Evolutionary conservation across 1,140 invertebrate genomes (phyloP).

Genomic region (Hetaerina americana): DNA sequence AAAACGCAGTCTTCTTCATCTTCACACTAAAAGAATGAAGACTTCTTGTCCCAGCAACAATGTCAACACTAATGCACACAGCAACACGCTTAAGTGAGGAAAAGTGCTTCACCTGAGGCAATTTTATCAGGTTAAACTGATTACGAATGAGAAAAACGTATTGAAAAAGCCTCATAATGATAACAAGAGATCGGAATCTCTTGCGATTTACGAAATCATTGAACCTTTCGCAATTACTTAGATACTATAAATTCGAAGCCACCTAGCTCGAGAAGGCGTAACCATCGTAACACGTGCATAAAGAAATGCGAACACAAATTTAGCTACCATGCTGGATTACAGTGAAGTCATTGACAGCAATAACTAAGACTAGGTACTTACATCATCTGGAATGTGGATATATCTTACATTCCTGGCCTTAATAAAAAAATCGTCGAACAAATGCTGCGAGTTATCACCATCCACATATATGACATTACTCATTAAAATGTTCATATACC

Average conservation of each 20-base stretch:
- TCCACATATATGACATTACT: conserved; percentile 42
- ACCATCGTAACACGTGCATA: neutral
- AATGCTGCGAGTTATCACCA: conserved; percentile 32
- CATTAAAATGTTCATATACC: conserved; percentile 54
- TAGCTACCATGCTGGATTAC: neutral
- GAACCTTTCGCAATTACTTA: conserved; percentile 10
- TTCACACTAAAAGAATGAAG: neutral
- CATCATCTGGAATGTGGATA: conserved; percentile 48
- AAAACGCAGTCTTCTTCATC: neutral
- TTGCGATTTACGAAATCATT: no score
- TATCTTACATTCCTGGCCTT: conserved; percentile 48
- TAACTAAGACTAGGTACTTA: no score
- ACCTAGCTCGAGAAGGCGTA: conserved; percentile 16
- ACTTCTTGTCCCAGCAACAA: neutral
- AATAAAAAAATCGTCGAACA: conserved; percentile 42
- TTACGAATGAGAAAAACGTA: neutral
- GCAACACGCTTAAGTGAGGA: neutral
- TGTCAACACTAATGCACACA: conserved; percentile 10
- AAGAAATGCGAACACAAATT: neutral
- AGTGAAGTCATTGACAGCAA: neutral
- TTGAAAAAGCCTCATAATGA: neutral
- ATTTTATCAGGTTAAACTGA: neutral
- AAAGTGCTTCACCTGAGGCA: neutral
- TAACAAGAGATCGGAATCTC: no score
- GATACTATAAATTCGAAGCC: conserved; percentile 26